phyloP scores from a whole-genome alignment of 2,888 invertebrate species.

The Ophion ventricosus region DNA sequence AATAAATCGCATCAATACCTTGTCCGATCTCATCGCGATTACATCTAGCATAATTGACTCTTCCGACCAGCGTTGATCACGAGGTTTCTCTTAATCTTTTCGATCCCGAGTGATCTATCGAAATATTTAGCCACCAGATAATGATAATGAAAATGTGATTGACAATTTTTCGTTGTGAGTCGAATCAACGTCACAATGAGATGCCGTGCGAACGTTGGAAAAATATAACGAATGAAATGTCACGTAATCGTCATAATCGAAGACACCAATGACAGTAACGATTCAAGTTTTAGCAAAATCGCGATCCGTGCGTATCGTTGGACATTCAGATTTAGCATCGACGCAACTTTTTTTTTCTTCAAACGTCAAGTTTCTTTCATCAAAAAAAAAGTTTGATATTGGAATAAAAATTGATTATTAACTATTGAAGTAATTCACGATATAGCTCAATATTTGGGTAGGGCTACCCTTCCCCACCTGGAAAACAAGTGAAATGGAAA shows the following conservation, averaged over 20 bases:
- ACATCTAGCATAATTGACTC: neutral
- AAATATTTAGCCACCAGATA: neutral
- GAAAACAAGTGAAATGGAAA: neutral
- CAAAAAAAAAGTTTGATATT: neutral
- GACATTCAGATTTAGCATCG: neutral
- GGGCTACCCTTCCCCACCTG: neutral
- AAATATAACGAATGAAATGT: neutral
- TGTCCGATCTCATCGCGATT: constrained; percentile 48
- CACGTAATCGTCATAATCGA: neutral
- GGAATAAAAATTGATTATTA: neutral
- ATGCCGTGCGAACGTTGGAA: neutral
- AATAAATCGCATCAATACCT: constrained; percentile 51
- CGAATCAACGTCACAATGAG: neutral
- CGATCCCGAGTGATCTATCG: neutral
- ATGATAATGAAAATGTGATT: neutral
- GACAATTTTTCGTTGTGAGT: neutral
- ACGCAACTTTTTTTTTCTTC: neutral
- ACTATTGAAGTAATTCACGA: neutral
- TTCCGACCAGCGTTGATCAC: constrained; percentile 1
- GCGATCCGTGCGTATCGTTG: neutral
- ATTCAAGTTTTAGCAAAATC: too few relatives aligned
- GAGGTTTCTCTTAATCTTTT: neutral
- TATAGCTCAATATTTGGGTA: neutral
- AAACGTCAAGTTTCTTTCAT: neutral
- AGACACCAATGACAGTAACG: neutral